Evolutionary conservation across 2,797 vertebrate species (phyloP).

Genomic region (Pogoniulus pusillus): DNA sequence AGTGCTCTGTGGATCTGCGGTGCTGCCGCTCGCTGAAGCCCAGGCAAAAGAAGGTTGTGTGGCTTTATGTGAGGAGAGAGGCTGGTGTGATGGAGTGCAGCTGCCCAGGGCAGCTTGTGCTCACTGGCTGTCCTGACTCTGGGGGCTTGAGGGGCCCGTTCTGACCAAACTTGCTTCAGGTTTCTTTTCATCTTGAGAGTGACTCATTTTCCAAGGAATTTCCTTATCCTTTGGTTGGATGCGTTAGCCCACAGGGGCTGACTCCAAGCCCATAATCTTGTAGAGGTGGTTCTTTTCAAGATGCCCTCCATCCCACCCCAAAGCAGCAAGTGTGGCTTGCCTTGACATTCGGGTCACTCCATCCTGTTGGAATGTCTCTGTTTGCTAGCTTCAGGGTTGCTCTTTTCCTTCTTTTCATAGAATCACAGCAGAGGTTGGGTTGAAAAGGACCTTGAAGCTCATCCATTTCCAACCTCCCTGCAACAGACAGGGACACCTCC

Average conservation of each 20-base stretch:
- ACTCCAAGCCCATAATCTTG: neutral
- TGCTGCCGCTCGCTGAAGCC: neutral
- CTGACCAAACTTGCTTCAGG: neutral
- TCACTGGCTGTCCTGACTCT: neutral
- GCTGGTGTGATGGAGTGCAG: neutral
- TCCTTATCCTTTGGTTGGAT: neutral
- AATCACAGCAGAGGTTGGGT: too few species aligned
- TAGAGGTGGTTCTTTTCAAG: neutral
- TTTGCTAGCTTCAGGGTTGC: neutral
- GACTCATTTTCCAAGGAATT: neutral
- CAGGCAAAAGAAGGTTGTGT: rapidly evolving
- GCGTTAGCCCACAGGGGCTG: neutral
- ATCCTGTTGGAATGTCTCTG: neutral
- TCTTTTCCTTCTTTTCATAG: neutral
- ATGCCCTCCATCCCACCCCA: neutral
- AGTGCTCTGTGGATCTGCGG: neutral
- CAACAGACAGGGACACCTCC: too few species aligned
- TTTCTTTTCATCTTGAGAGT: neutral
- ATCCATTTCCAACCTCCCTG: too few species aligned
- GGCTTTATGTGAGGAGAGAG: neutral
- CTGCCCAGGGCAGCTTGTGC: neutral
- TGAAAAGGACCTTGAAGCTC: too few species aligned
- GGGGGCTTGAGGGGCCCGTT: neutral
- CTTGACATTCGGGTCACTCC: neutral
- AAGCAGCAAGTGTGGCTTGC: neutral